Percentiles rank a stretch among this genome's conserved stretches.
Conservation (phyloP, 2,888 invertebrate genomes). For the Spodoptera littoralis region DNA sequence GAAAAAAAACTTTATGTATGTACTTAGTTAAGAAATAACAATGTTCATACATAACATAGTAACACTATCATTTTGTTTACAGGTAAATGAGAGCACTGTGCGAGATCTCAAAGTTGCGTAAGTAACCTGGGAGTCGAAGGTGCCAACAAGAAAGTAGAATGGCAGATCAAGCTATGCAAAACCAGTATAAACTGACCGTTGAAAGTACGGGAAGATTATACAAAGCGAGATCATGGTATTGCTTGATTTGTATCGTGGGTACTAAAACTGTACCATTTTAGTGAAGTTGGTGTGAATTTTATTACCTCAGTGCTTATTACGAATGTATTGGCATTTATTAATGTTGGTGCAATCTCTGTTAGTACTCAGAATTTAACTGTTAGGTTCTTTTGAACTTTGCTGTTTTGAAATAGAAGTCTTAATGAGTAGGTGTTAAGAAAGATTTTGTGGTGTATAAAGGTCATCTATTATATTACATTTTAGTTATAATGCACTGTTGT, state of each 20-base stretch:
- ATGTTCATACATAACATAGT: conserved; percentile 35
- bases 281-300: conserved; percentile 43
- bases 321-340: conserved; percentile 22
- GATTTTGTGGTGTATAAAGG: conserved; percentile 11
- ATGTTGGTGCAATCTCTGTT: conserved; percentile 9
- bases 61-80: conserved; percentile 53
- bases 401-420: conserved; percentile 3
- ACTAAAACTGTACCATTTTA: conserved; percentile 23
- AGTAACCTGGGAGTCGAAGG: conserved; percentile 39
- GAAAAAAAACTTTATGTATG: conserved; percentile 32
- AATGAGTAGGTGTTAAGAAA: not conserved
- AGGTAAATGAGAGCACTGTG: conserved; percentile 51
- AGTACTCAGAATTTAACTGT: conserved; percentile 4
- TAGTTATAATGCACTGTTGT: too few species aligned
- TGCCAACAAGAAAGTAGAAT: conserved; percentile 42
- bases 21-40: conserved; percentile 26
- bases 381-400: not conserved
- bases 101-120: conserved; percentile 49
- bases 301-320: conserved; percentile 25
- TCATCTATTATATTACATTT: not conserved
- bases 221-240: too few species aligned
- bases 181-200: too few species aligned
- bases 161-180: not conserved
- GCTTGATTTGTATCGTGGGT: not conserved
- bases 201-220: too few species aligned